Conservation (phyloP, 2,113 vertebrate species). For the Corythoichthys intestinalis region DNA sequence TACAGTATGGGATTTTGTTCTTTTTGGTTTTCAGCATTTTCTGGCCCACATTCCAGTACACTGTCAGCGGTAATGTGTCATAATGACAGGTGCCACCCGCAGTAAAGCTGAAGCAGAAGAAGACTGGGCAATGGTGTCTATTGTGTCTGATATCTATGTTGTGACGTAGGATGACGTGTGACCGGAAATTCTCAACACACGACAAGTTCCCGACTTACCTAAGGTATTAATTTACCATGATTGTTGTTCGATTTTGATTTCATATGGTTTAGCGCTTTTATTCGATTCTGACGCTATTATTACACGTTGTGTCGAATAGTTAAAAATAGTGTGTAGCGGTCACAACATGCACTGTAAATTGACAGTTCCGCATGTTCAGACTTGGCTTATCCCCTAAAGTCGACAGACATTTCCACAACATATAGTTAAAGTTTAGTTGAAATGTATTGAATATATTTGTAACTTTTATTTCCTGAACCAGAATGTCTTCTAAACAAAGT, state of each 20-base stretch:
- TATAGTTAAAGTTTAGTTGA: not conserved
- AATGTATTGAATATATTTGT: not conserved
- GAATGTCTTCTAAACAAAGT: not conserved
- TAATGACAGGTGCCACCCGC: too few relatives aligned
- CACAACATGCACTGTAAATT: constrained; percentile 5
- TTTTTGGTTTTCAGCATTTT: too few relatives aligned
- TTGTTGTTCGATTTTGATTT: not conserved
- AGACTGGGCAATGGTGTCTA: not conserved
- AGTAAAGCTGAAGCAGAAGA: too few relatives aligned
- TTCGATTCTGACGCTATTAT: not conserved
- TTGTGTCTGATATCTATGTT: not conserved
- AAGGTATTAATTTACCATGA: not conserved
- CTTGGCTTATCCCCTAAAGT: constrained; percentile 21
- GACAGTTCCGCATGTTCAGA: constrained; percentile 50
- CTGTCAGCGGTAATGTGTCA: too few relatives aligned
- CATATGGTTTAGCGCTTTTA: not conserved
- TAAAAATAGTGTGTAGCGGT: not conserved
- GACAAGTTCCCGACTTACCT: not conserved
- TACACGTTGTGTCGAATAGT: not conserved
- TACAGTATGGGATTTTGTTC: too few relatives aligned
- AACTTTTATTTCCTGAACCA: not conserved
- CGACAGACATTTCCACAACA: constrained; percentile 1
- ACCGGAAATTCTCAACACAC: not conserved
- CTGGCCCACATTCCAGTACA: too few relatives aligned
- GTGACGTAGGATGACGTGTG: not conserved